These are phyloP conservation scores for Trichacis sp. DNA, from an alignment of 2,888 invertebrate species.

Conservation along the genomic window DNA sequence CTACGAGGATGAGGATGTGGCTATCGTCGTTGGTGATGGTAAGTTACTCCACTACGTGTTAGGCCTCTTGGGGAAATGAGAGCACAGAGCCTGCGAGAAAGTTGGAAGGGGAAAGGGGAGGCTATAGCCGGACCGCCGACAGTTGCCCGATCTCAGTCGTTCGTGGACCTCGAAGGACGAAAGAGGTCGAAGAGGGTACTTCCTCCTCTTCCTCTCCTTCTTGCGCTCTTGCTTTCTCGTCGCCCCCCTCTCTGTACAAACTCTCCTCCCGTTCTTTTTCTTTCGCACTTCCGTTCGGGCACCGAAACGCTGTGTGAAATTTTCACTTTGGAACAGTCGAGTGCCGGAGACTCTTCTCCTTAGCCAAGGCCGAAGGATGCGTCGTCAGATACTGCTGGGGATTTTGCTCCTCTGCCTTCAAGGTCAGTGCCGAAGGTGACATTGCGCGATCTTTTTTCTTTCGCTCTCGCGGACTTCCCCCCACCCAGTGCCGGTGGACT, in stretches of 20 bases:
- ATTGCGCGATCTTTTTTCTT: not conserved
- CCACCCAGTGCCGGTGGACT: not conserved
- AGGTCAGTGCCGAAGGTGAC: constrained; percentile 52
- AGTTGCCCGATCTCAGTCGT: constrained; percentile 65
- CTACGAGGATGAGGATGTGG: constrained; percentile 27
- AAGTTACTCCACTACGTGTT: too few relatives aligned
- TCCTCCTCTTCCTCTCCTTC: constrained; percentile 50
- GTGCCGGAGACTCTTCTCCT: constrained; percentile 21
- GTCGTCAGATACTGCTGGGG: constrained; percentile 55
- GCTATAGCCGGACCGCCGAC: constrained; percentile 62
- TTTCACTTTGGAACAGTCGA: constrained; percentile 8
- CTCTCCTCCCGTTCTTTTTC: constrained; percentile 40
- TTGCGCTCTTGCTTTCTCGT: constrained; percentile 36
- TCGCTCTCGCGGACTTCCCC: too few relatives aligned
- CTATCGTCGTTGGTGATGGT: too few relatives aligned
- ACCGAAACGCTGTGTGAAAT: constrained; percentile 31
- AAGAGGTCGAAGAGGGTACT: constrained; percentile 66
- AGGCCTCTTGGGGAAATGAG: constrained; percentile 61
- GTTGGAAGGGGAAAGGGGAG: constrained; percentile 48
- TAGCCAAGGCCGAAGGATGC: constrained; percentile 55
- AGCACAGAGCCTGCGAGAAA: constrained; percentile 56
- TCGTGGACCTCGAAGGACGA: constrained; percentile 69
- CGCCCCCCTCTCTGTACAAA: constrained; percentile 35
- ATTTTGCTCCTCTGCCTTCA: constrained; percentile 59
- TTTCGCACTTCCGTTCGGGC: constrained; percentile 45